phyloP scores from a whole-genome alignment of 2,113 vertebrate genomes.

The Malaclemys terrapin region DNA sequence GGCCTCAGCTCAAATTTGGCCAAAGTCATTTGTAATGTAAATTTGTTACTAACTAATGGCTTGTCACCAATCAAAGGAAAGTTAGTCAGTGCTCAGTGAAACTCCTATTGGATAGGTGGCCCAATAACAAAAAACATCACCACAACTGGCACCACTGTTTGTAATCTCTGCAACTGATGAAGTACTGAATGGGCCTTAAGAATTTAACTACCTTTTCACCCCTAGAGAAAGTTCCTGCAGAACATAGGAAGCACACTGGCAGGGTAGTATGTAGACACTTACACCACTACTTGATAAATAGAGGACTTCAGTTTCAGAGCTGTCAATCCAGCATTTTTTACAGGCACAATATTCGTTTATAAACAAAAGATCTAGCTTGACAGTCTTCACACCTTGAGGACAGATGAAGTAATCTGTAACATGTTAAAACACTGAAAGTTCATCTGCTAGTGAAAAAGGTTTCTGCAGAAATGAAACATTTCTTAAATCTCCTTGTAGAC shows the following conservation, averaged over 20 bases:
- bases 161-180: background rate
- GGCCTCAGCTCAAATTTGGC: background rate
- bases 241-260: background rate
- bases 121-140: background rate
- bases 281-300: background rate
- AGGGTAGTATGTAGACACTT: background rate
- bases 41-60: background rate
- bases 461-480: background rate
- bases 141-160: background rate
- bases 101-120: background rate
- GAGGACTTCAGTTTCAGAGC: background rate
- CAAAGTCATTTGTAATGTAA: background rate
- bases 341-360: background rate
- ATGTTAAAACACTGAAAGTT: background rate
- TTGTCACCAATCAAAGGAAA: background rate
- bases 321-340: constrained; percentile 7
- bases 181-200: background rate
- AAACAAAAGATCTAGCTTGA: background rate
- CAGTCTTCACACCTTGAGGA: background rate
- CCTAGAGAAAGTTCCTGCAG: background rate
- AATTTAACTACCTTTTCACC: background rate
- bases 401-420: background rate
- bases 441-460: background rate
- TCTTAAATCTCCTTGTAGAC: background rate
- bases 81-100: background rate